A percentile compares a stretch with the other conserved stretches of the same genome.
Conservation (phyloP, 2,113 vertebrate species). For the Mesembrinibis cayennensis region DNA sequence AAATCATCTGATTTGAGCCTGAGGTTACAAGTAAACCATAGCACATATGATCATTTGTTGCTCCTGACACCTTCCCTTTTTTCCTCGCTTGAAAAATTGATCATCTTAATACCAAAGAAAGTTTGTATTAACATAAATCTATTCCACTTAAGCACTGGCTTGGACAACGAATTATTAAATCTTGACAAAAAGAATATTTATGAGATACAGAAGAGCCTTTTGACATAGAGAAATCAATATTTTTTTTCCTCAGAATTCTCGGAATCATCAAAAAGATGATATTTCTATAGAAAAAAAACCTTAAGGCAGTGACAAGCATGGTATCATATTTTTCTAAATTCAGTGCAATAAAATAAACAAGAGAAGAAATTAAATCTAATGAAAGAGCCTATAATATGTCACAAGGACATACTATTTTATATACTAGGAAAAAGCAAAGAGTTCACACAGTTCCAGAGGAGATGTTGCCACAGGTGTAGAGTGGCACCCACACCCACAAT, state of each 20-base stretch:
- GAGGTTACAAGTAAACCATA: neutral
- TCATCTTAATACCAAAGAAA: slow-evolving; percentile 46
- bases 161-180: slow-evolving; percentile 47
- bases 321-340: neutral
- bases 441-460: neutral
- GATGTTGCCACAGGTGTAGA: neutral
- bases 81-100: slow-evolving; percentile 34
- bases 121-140: slow-evolving; percentile 67
- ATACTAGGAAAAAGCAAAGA: neutral
- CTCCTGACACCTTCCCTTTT: slow-evolving; percentile 7
- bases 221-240: slow-evolving; percentile 40
- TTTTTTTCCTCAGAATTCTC: slow-evolving; percentile 33
- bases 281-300: slow-evolving; percentile 12
- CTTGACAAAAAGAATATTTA: slow-evolving; percentile 67
- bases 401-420: neutral
- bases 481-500: neutral
- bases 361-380: slow-evolving; percentile 45
- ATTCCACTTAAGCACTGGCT: slow-evolving; percentile 52
- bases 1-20: neutral
- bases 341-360: slow-evolving; percentile 38
- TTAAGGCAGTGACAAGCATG: neutral
- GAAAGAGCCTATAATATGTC: neutral
- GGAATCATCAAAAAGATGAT: slow-evolving; percentile 30
- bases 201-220: slow-evolving; percentile 41
- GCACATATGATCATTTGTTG: slow-evolving; percentile 11